Evolutionary conservation across 2,113 vertebrate genomes (phyloP).

Genomic region (Sminthopsis crassicaudata): DNA sequence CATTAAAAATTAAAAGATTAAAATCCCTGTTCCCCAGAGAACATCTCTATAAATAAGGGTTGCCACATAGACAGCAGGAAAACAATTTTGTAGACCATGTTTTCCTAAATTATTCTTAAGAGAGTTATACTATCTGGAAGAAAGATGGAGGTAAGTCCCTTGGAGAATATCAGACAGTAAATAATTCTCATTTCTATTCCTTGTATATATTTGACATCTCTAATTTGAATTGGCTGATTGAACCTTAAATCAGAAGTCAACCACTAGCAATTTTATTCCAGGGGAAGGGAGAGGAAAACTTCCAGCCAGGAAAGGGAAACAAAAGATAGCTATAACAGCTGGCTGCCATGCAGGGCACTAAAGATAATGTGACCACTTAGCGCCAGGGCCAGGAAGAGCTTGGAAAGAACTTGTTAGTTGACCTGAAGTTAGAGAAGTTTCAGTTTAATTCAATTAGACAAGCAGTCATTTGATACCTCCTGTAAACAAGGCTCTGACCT

Average conservation of each 20-base stretch:
- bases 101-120: constrained; percentile 33
- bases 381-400: not conserved
- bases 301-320: not conserved
- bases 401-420: not conserved
- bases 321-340: not conserved
- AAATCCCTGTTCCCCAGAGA: not conserved
- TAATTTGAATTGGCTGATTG: not conserved
- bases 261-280: not conserved
- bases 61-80: not conserved
- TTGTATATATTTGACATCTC: constrained; percentile 8
- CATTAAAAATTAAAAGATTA: constrained; percentile 52
- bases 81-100: not conserved
- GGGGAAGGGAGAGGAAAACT: not conserved
- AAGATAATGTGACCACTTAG: not conserved
- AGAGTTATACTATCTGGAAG: not conserved
- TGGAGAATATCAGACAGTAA: not conserved
- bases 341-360: not conserved
- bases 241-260: constrained; percentile 23
- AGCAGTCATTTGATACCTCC: not conserved
- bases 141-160: not conserved
- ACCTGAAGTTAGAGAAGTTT: not conserved
- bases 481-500: not conserved
- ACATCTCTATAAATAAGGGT: not conserved
- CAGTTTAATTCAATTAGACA: not conserved
- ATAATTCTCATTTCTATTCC: not conserved